Conservation (phyloP, 2,113 vertebrate species). For the Charadrius vociferus region DNA sequence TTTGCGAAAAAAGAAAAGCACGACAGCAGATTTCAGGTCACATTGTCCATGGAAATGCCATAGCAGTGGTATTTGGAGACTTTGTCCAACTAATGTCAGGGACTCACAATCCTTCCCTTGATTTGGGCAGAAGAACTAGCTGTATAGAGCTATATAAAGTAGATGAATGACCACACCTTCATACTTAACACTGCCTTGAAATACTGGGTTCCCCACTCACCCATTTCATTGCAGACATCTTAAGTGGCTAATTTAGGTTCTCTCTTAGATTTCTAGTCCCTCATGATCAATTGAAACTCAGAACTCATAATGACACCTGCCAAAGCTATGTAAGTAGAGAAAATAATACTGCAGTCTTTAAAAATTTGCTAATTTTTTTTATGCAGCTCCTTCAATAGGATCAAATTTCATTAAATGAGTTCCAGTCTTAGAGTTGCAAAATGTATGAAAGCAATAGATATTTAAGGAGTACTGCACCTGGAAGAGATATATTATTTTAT, state of each 20-base stretch:
- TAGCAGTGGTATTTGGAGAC: neutral
- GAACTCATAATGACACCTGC: neutral
- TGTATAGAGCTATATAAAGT: neutral
- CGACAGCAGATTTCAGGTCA: neutral
- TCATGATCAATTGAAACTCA: accelerated
- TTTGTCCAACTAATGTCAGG: neutral
- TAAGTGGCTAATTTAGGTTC: neutral
- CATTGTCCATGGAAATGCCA: neutral
- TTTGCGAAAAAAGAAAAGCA: neutral
- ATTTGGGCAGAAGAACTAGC: neutral
- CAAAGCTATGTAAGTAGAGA: neutral
- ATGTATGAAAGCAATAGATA: neutral
- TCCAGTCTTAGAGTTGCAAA: neutral
- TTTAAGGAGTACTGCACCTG: neutral
- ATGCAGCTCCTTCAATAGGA: neutral
- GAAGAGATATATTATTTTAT: neutral
- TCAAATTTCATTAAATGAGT: neutral
- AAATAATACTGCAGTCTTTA: neutral
- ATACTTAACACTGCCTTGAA: neutral
- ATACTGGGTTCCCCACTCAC: neutral
- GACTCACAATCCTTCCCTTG: neutral
- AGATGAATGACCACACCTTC: neutral
- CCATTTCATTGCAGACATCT: neutral
- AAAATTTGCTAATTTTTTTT: neutral
- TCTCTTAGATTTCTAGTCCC: neutral